Base-by-base conservation (phyloP, 2,888 invertebrate species). In the Drosophila quinaria region DNA sequence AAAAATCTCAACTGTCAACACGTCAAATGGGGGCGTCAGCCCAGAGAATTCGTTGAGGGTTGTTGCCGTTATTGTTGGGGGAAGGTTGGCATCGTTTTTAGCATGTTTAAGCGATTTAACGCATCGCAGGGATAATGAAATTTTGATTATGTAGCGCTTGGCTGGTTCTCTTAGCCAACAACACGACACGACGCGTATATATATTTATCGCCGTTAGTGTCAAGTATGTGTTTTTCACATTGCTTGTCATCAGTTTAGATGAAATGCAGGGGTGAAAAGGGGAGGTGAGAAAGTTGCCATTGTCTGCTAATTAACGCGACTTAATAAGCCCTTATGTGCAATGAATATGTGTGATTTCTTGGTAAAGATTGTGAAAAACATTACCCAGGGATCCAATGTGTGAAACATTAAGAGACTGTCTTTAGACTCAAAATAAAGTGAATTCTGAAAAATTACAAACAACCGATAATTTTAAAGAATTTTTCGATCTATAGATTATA, bases 21-120 rank as follows among this genome's bases (percentile, higher is more conserved):
- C 90, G 80, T 85, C 86, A 84, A 87, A 78, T 66, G 78, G 63
- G 73, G 70, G 69, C 60, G 60, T 51, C 60, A 42, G 56, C 9
- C 35, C 56, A 29, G 35, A 46, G 56, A n/a, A 56, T 46, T 22
- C 22, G 25, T 56, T 35, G 33, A 35, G 56, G 56, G 56, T 56
- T 25, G 56, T 8, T 35, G 13, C 6, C 15, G 15, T 17, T 25
- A 10, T 9, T 29, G n/a, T 49, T 33, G 47, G 31, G 25, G 55
- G 49, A 44, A 29, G 37, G 54, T 65, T 60, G 69, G 61, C 60
- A 62, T 41, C 60, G 70, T 69, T 76, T 87, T 89, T 74, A 81
- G 79, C 86, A 86, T 89, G 83, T 90, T 87, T 88, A 81, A 91
- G 72, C 89, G 89, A 90, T 90, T 90, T 91, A 90, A 91, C 90